A percentile compares a stretch with the other conserved stretches of the same genome.
Conservation (phyloP, 1,140 invertebrate species). For the Colletes gigas region DNA sequence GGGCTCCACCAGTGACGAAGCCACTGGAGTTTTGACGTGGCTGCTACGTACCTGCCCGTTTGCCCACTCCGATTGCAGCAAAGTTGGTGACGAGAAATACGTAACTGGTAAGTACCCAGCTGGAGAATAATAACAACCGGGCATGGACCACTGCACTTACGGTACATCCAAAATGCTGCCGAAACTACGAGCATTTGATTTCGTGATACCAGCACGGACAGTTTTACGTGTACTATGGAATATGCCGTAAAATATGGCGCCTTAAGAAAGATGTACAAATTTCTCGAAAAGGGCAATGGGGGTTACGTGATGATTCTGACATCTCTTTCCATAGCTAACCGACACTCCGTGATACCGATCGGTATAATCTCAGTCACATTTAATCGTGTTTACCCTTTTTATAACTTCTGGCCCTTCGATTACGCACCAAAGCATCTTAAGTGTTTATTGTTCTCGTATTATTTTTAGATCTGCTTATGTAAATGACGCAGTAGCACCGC, state of each 20-base stretch:
- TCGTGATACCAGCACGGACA: conserved; percentile 40
- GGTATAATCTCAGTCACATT: neutral
- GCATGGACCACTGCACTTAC: conserved; percentile 82
- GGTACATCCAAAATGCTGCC: conserved; percentile 50
- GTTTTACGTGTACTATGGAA: conserved; percentile 63
- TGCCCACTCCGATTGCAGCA: conserved; percentile 95
- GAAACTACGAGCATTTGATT: conserved; percentile 51
- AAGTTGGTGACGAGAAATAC: conserved; percentile 96
- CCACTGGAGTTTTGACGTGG: conserved; percentile 95
- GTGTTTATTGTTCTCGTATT: conserved; percentile 70
- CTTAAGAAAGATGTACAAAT: conserved; percentile 73
- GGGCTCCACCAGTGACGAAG: conserved; percentile 92
- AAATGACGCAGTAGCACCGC: conserved; percentile 76
- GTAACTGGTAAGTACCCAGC: conserved; percentile 94
- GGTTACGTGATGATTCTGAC: conserved; percentile 47
- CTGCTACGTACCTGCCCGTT: conserved; percentile 94
- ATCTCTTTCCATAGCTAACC: conserved; percentile 8
- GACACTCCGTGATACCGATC: conserved; percentile 9
- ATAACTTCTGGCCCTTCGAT: conserved; percentile 23
- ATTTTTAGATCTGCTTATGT: conserved; percentile 78
- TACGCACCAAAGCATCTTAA: conserved; percentile 39
- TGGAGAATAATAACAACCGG: conserved; percentile 86
- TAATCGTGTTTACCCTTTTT: conserved; percentile 15
- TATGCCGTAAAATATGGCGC: conserved; percentile 83
- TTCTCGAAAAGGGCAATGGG: conserved; percentile 52